Evolutionary conservation across 2,797 vertebrate species (phyloP), one percentile per base, ranked within the genome.

Genomic region (Micromesistius poutassou): DNA sequence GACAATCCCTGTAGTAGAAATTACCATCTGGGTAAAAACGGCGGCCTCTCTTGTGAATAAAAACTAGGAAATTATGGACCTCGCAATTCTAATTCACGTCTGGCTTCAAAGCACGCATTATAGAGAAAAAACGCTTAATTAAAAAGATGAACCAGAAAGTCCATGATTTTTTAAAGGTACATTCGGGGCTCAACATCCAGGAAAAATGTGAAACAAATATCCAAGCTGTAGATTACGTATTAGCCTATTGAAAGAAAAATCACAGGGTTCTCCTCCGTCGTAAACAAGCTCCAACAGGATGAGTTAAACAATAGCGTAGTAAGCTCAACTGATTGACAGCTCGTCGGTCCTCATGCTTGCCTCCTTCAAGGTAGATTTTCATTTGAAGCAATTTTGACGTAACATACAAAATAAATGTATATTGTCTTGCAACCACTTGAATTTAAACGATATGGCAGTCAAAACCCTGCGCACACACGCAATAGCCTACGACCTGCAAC

Each of bases 401-500:
- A 22, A 50, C 46, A 50, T 22, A 42, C 40, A 42, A 35, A 35
- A 38, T 10, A 38, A 2, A 38, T 38, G 9, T 10, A 38, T 8
- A 38, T 42, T 42, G 62, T 4, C n/a, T 28, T 68, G 9, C 2
- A 12, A 28, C 62, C 62, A 68, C 55, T 62, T 62, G 55, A 62
- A 68, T 25, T 12, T 25, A 68, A 25, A 68, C 62, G 62, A 28
- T 16, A 22, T n/a, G 5, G 55, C 19, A 68, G 25, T 12, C 5
- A 62, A n/a, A 62, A 8, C 22, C 19, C 6, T 62, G 22, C 22
- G 55, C 22, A n/a, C 25, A 25, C 62, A 28, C 25, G 62, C 62
- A 68, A 68, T 68, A 28, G n/a, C 62, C 62, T 12, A 25, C 77
- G 55, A 84, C 77, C 79, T 82, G 75, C 84, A 91, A 92, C 87